Percentiles rank a stretch among this genome's conserved stretches.
Conservation (phyloP, 1,140 invertebrate genomes). For the Phymorhynchus buccinoides region DNA sequence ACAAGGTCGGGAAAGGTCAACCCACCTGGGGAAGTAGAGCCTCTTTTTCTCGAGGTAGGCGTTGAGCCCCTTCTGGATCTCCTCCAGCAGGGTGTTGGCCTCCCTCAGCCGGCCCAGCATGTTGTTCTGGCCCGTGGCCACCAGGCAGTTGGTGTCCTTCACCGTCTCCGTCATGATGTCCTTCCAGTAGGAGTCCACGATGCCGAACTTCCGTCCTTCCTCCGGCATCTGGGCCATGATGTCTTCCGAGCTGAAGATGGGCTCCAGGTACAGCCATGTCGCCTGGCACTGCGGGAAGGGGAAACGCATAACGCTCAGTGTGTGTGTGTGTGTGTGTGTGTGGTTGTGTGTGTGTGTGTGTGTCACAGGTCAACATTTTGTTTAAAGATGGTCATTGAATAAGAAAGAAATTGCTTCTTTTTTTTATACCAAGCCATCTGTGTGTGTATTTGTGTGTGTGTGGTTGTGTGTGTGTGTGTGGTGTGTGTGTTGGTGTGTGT, state of each 20-base stretch:
- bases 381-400: too few relatives aligned
- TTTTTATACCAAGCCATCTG: too few relatives aligned
- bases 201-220: constrained; percentile 74
- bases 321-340: too few relatives aligned
- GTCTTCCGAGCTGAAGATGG: constrained; percentile 75
- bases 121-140: constrained; percentile 86
- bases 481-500: too few relatives aligned
- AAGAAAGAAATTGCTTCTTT: too few relatives aligned
- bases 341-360: too few relatives aligned
- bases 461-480: too few relatives aligned
- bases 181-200: constrained; percentile 73
- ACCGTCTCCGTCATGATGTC: constrained; percentile 72
- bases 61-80: constrained; percentile 75
- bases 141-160: constrained; percentile 80
- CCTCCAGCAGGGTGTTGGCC: constrained; percentile 72
- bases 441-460: too few relatives aligned
- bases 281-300: constrained; percentile 74
- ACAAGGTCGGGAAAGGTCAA: too few relatives aligned
- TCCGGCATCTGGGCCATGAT: constrained; percentile 76
- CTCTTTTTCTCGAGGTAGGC: constrained; percentile 74
- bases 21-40: constrained; percentile 73
- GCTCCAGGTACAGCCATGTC: constrained; percentile 76
- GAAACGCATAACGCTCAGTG: background rate
- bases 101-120: constrained; percentile 79
- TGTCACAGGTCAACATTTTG: too few relatives aligned